Base-by-base conservation (phyloP, 2,888 invertebrate genomes). In the Unio delphinus region DNA sequence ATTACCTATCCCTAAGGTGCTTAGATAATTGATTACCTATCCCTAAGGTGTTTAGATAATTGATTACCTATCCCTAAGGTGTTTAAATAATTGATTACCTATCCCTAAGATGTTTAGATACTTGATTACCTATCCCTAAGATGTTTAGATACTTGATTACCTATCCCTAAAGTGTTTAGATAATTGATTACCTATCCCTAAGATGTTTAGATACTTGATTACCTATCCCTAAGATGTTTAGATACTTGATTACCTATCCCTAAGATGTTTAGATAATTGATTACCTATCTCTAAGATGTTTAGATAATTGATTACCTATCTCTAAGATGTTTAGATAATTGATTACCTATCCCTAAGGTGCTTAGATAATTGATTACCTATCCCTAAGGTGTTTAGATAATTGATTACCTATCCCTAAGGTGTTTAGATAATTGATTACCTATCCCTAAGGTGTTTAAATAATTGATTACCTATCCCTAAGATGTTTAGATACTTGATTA, bases 281-380 rank as follows among this genome's bases (percentile, higher is more conserved):
- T 80, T 70, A 92, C 91, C 91, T 90, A 78, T 92, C 92, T 75
- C 93, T 94, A 67, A 99, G 92, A 23, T 23, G 23, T 23, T 23
- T 23, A 23, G 23, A 23, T 23, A 23, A 23, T 23, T 23, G 23
- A 23, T 23, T 23, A 23, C 23, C 23, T 28, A 5, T 17, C 4
- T 55, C 18, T 17, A 56, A 28, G 23, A 23, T n/a, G 30, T 69
- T 57, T 45, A 45, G 15, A 45, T 34, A 34, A 34, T 34, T 55
- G 58, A 73, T 80, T 70, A 92, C 91, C 91, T 90, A 78, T 92
- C 92, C 75, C 93, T 94, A 67, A 99, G 92, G 91, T 99, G 23
- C 0, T 23, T 23, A 23, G 23, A 23, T 23, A 23, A 23, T 23
- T 23, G 23, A 23, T 23, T 23, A 23, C 23, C 23, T 28, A 5